Base-by-base conservation (phyloP, 2,888 invertebrate species). In the Spilarctia lutea region DNA sequence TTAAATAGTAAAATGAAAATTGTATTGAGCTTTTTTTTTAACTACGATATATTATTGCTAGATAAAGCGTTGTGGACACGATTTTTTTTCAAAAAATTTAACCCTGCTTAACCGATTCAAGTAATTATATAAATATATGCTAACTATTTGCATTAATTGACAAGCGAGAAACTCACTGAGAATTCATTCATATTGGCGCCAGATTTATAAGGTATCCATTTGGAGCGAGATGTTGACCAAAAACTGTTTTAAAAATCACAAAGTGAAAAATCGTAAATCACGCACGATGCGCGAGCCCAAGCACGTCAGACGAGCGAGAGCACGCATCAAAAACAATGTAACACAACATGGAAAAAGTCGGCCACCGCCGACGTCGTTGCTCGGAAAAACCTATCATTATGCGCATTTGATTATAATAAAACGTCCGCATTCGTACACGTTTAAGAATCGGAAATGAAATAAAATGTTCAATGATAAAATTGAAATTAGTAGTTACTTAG, bases 401-500 rank as follows among this genome's bases (percentile, higher is more conserved):
- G 95, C 92, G 94, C 95, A 95, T 96, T 82, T 85, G 84, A 94
- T 94, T 94, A 93, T 88, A 63, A 91, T 90, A 88, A 93, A 92
- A 89, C 86, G 89, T 88, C 86, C 89, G 86, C 87, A 85, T 90
- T 91, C 91, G 92, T 91, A 93, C 91, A 90, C 79, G 72, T 75
- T 83, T 78, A 92, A 92, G 90, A 93, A 92, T 91, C 91, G 90
- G 87, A 90, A 91, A 93, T 92, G 89, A 92, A 79, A 93, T 92
- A 93, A 94, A 94, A 94, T 90, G 88, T 91, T 91, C 90, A 93
- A 94, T 94, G 92, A 94, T 95, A 94, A 84, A 84, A 95, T 94
- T 94, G 91, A 94, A 96, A 94, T 95, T 94, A 94, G 94, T 94
- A 91, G 94, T 95, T 93, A 93, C 93, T 94, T 94, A 93, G 90